Evolutionary conservation across 2,888 invertebrate species (phyloP), one percentile per base, ranked within the genome.

Genomic region (Agonopterix arenella): DNA sequence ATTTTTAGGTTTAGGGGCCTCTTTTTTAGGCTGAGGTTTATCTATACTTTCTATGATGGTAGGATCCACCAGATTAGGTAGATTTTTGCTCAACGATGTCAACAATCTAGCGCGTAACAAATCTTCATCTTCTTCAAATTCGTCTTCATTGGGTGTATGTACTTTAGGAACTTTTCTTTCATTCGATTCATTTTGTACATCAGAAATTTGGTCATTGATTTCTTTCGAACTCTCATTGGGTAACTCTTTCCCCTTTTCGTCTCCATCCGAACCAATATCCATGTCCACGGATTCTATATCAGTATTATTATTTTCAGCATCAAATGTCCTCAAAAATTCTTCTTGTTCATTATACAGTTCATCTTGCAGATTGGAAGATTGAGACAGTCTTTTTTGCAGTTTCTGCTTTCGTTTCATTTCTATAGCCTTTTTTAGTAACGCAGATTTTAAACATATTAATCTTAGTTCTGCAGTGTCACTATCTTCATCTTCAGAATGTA

Each of bases 391-490:
- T 62, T 88, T 86, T 49, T 70, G 76, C 53, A 79, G 54, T 61
- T 84, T 88, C 57, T 84, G 79, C 51, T 84, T 85, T 55, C 74
- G 76, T 72, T 91, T 91, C 66, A 91, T 84, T 68, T 92, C 90
- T 57, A 90, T 88, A 52, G 91, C 92, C 72, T 93, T 93, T 60
- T 93, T 93, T 43, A 93, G 63, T 44, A 93, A 78, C 5, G 93
- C 92, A n/a, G 93, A 93, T 60, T 90, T 91, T n/a, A 93, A 75
- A 49, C 93, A 93, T 56, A 92, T 93, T 59, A 92, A 74, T 58
- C 93, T 81, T 46, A 93, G 73, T 59, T 93, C 89, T 48, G 90
- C 77, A 54, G 92, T 91, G 63, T 93, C 93, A 66, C 89, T 90
- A 56, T 92, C 92, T 61, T 90, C 90, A 54, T 90, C 90, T 53